Percentiles rank a stretch among this genome's conserved stretches.
These are phyloP conservation scores for Drosophila sulfurigaster DNA, from an alignment of 1,140 invertebrate species.

Conservation along the genomic window DNA sequence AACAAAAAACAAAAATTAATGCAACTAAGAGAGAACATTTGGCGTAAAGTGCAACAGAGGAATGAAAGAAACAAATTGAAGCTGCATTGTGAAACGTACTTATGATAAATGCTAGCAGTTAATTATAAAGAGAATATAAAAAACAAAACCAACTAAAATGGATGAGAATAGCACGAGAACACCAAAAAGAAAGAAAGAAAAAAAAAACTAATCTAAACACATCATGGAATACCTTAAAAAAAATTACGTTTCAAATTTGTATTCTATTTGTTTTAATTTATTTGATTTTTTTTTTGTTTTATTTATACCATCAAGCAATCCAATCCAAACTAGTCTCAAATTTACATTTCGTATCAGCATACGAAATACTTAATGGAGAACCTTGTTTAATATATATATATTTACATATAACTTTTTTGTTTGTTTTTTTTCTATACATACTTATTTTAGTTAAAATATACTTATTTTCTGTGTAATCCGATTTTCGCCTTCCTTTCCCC, in stretches of 20 bases:
- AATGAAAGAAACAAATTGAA: slow-evolving; percentile 42
- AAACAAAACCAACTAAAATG: slow-evolving; percentile 28
- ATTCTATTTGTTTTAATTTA: slow-evolving; percentile 10
- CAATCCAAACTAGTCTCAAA: slow-evolving; percentile 72
- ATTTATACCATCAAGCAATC: slow-evolving; percentile 11
- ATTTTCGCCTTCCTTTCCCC: slow-evolving; percentile 9
- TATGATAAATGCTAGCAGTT: slow-evolving; percentile 77
- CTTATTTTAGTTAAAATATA: slow-evolving; percentile 44
- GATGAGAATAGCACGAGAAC: slow-evolving; percentile 31
- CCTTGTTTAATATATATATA: slow-evolving; percentile 38
- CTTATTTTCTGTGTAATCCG: not conserved
- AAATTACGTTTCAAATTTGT: slow-evolving; percentile 20
- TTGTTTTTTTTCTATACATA: slow-evolving; percentile 23
- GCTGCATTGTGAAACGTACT: slow-evolving; percentile 79
- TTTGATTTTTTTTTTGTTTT: not conserved
- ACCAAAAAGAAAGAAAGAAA: slow-evolving; percentile 31
- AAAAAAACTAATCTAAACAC: slow-evolving; percentile 3
- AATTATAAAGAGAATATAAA: slow-evolving; percentile 35
- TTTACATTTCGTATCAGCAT: slow-evolving; percentile 30
- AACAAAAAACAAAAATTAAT: slow-evolving; percentile 26
- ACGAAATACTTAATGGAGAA: slow-evolving; percentile 53
- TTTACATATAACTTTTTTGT: slow-evolving; percentile 24
- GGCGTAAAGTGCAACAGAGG: slow-evolving; percentile 21
- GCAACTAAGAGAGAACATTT: slow-evolving; percentile 12
- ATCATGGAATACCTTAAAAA: slow-evolving; percentile 1